Conservation (phyloP, 2,888 invertebrate species). For the Cistogaster globosa region DNA sequence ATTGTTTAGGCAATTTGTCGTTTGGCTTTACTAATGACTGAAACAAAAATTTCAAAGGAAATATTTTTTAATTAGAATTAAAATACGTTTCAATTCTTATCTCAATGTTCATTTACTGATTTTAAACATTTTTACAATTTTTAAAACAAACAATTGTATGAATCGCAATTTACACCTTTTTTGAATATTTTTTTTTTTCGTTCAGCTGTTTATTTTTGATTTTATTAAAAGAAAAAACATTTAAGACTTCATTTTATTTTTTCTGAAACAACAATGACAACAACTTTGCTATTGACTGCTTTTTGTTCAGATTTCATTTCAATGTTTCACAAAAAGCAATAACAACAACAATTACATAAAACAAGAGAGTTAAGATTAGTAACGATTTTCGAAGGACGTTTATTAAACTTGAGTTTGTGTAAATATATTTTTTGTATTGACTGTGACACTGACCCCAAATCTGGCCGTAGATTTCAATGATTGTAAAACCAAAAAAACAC, state of each 20-base stretch:
- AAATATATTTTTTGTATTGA: constrained; percentile 18
- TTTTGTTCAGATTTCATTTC: constrained; percentile 55
- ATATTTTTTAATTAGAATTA: no score
- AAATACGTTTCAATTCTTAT: not conserved
- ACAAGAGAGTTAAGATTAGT: constrained; percentile 27
- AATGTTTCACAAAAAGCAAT: constrained; percentile 42
- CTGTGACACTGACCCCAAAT: constrained; percentile 62
- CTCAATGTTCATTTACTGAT: not conserved
- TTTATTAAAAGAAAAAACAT: not conserved
- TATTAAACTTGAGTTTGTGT: constrained; percentile 57
- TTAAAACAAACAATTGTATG: no score
- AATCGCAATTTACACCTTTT: constrained; percentile 21
- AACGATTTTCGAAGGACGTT: constrained; percentile 57
- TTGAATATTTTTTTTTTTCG: not conserved
- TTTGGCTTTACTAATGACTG: no score
- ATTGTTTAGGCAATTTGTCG: not conserved
- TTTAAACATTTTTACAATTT: constrained; percentile 9
- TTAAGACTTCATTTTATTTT: constrained; percentile 13
- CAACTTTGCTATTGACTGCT: constrained; percentile 62
- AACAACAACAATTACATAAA: no score
- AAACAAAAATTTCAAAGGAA: no score
- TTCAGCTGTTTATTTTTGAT: not conserved
- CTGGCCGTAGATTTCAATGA: constrained; percentile 56
- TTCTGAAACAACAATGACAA: constrained; percentile 5
- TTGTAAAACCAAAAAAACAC: constrained; percentile 6